Evolutionary conservation across 2,797 vertebrate genomes (phyloP), one percentile per base, ranked within the genome.

Genomic region (Sebastes taczanowskii): DNA sequence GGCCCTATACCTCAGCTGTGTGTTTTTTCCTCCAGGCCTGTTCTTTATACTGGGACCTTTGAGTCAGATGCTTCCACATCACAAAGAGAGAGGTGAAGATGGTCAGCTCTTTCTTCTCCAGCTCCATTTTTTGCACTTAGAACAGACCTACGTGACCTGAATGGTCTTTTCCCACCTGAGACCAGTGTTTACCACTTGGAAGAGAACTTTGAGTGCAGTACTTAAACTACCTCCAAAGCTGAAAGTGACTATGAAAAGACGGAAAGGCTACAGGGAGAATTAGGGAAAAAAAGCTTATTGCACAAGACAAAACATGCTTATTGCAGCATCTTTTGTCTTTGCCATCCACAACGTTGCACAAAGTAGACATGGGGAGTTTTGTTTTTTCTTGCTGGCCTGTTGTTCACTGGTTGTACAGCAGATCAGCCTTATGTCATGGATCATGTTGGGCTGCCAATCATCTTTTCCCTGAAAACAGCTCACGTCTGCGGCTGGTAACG

Each of bases 251-350:
- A 4, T 18, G 9, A 49, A 58, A 62, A 58, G 59, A 52, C 63
- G 32, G 80, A 81, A 85, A 76, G 11, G 77, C 87, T 14, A 4
- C 7, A 14, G 70, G 78, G 56, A 29, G 23, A 81, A 32, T 20
- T 18, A 2, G 6, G 56, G 6, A 20, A 75, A 77, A 53, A 53
- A 20, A 13, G 78, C 71, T 75, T 75, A 72, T 81, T 61, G 38
- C 20, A 74, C 38, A 75, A 71, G 55, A 79, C 11, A 13, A 71
- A 81, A 80, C 29, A 25, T 66, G 76, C 79, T 82, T 71, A 72
- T 30, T 16, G 49, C 68, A 63, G 84, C 84, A 73, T 22, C n/a
- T 72, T 86, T 72, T 25, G 4, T 3, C n/a, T 52, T 70, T 56
- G 23, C 49, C 52, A n/a, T 56, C 29, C 22, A 29, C 29, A 64